These are phyloP conservation scores for Chinchilla lanigera DNA, from an alignment of 2,113 vertebrate species.

Conservation along the genomic window DNA sequence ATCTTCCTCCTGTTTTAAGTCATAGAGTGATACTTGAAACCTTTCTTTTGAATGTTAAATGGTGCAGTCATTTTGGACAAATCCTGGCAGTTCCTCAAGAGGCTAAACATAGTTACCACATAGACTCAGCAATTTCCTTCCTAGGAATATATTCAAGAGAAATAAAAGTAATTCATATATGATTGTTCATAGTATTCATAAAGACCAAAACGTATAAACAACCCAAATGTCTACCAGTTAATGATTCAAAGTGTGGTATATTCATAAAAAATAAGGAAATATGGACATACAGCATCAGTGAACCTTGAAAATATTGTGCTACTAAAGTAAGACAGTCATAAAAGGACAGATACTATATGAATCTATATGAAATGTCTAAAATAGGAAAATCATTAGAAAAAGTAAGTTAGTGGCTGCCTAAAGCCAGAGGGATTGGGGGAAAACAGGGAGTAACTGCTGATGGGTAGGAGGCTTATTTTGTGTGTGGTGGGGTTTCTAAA, in stretches of 20 bases:
- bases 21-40: conserved; percentile 19
- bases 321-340: neutral
- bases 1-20: conserved; percentile 25
- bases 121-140: conserved; percentile 13
- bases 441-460: neutral
- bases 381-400: neutral
- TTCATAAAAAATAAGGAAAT: neutral
- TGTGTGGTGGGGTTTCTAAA: neutral
- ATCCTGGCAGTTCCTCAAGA: neutral
- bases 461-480: neutral
- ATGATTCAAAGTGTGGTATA: neutral
- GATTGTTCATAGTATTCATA: neutral
- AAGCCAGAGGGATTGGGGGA: neutral
- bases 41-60: conserved; percentile 30
- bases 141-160: conserved; percentile 3
- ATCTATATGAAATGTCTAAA: conserved; percentile 17
- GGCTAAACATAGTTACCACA: neutral
- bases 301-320: conserved; percentile 6
- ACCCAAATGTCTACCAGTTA: conserved; percentile 4
- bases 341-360: neutral
- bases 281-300: neutral
- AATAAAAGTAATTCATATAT: neutral
- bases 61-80: neutral
- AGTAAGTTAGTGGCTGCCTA: neutral
- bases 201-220: neutral